Evolutionary conservation across 2,888 invertebrate species (phyloP), one percentile per base, ranked within the genome.

Genomic region (Cenopis cana): DNA sequence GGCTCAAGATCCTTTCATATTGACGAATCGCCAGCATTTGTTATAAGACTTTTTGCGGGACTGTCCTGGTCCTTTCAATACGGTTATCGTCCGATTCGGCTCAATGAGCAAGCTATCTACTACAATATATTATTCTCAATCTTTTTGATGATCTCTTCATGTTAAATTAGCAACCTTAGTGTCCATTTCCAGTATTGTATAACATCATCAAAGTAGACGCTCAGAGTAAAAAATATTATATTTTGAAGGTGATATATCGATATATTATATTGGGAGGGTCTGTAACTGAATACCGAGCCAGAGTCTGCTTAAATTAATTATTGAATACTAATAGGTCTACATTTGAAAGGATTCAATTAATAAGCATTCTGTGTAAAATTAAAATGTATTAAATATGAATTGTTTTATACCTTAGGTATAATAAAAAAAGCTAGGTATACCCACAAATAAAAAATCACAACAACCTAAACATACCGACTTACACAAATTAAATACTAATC

Each of bases 11-110:
- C 75, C 78, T 78, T 72, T 73, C 79, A 83, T 79, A 79, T 84
- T 87, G 87, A 87, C 82, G 81, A 79, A 85, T 86, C 73, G 77
- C 49, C 72, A 72, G 73, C 79, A 86, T 87, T 86, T 82, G 81
- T 86, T 81, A 82, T 77, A 78, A 74, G 74, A 77, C 75, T 80
- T 76, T 78, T 72, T 68, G 72, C 75, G 46, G 38, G 46, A 60
- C 65, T 70, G 17, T 60, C 60, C 65, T 66, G 65, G 59, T 60
- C 65, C 65, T 54, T 59, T 70, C 65, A 66, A 29, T 46, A 33
- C 61, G 24, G 64, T n/a, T 33, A 54, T 60, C 65, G 46, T 64
- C 36, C 65, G 36, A 41, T 59, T 49, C 61, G 29, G 65, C 55
- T 55, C 55, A 65, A 29, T 55, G 41, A 65, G 41, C 55, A 14